Percentiles rank a stretch among this genome's conserved stretches.
Evolutionary conservation across 2,888 invertebrate species (phyloP).

Genomic region (Acleris laterana): DNA sequence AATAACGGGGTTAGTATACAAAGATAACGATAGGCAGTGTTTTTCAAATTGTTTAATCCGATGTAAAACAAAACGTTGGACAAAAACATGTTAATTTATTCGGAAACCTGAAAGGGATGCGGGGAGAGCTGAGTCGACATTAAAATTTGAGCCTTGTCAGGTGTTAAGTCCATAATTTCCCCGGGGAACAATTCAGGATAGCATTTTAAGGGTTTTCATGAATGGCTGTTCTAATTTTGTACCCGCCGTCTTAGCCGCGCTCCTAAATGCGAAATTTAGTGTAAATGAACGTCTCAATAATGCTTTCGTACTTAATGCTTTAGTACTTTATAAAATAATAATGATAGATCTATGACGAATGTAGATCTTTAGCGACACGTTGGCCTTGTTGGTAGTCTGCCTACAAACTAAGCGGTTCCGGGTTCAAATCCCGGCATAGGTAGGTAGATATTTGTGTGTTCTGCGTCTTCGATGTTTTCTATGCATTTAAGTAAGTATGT

Average conservation of each 20-base stretch:
- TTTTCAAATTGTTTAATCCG: constrained; percentile 14
- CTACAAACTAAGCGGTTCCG: no score
- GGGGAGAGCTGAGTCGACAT: constrained; percentile 62
- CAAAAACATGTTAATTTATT: constrained; percentile 76
- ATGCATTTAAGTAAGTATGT: no score
- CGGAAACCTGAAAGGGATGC: constrained; percentile 60
- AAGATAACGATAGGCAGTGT: neutral
- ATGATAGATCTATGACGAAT: no score
- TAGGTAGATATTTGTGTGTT: no score
- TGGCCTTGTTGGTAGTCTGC: no score
- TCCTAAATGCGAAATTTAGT: constrained; percentile 3
- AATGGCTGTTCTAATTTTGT: constrained; percentile 77
- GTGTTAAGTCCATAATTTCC: constrained; percentile 84
- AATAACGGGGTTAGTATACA: no score
- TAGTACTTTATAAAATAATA: no score
- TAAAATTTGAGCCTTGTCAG: constrained; percentile 83
- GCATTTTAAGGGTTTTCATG: constrained; percentile 80
- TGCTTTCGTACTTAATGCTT: neutral
- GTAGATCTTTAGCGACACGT: no score
- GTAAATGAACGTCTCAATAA: neutral
- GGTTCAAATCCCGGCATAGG: no score
- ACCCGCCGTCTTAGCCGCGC: constrained; percentile 54
- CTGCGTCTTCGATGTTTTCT: no score
- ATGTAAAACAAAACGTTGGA: constrained; percentile 49
- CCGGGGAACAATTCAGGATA: constrained; percentile 76